Percentiles rank a stretch among this genome's conserved stretches.
Evolutionary conservation across 2,113 vertebrate species (phyloP).

Genomic region (Rattus norvegicus): GRCr8 NC_086032.1:77942001-77942500

Average conservation of each 20-base stretch:
- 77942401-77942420: not conserved
- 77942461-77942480: not conserved
- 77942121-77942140: not conserved
- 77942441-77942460: not conserved
- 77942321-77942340: not conserved
- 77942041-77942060: not conserved
- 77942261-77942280: not conserved
- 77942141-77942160: not conserved
- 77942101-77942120: too few relatives aligned
- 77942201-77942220: not conserved
- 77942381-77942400: not conserved
- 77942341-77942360: not conserved
- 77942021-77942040: not conserved
- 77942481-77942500: not conserved
- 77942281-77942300: too few relatives aligned
- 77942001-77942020: not conserved
- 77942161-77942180: not conserved
- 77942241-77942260: not conserved
- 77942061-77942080: not conserved
- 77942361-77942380: not conserved
- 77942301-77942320: too few relatives aligned
- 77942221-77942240: not conserved
- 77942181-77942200: not conserved
- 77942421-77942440: not conserved
- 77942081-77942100: not conserved